Evolutionary conservation across 2,113 vertebrate species (phyloP).

Genomic region (Sceloporus tristichus): DNA sequence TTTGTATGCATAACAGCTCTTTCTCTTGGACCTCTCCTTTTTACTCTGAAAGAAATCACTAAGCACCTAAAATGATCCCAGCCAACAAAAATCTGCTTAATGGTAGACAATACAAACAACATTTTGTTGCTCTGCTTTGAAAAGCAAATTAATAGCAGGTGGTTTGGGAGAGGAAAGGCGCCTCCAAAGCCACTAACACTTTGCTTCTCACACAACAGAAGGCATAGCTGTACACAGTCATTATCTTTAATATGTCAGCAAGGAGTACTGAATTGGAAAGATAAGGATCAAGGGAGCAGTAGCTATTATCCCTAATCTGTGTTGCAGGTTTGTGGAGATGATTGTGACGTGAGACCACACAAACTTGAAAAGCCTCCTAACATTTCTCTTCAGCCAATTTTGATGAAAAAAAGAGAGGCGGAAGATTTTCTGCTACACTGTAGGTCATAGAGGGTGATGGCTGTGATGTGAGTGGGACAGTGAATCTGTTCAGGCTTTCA

Average conservation of each 20-base stretch:
- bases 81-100: neutral
- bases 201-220: slow-evolving; percentile 42
- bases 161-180: slow-evolving; percentile 52
- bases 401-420: slow-evolving; percentile 2
- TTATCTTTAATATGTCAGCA: slow-evolving; percentile 65
- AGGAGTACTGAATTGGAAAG: slow-evolving; percentile 56
- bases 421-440: rapidly evolving
- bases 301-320: slow-evolving; percentile 53
- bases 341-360: slow-evolving; percentile 41
- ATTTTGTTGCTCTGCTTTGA: neutral
- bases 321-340: slow-evolving; percentile 49
- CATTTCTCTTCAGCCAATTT: slow-evolving; percentile 26
- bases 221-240: slow-evolving; percentile 50
- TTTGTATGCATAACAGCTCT: neutral
- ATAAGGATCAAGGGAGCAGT: slow-evolving; percentile 27
- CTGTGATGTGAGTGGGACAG: too few relatives aligned
- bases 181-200: slow-evolving; percentile 56
- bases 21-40: slow-evolving; percentile 35
- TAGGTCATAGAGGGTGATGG: neutral
- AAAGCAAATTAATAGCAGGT: slow-evolving; percentile 61
- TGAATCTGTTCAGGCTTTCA: too few relatives aligned
- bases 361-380: slow-evolving; percentile 47
- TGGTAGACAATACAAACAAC: slow-evolving; percentile 10
- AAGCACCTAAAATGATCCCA: neutral
- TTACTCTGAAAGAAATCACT: neutral